phyloP scores from a whole-genome alignment of 2,888 invertebrate genomes.

The Neocrepidodera transversa region DNA sequence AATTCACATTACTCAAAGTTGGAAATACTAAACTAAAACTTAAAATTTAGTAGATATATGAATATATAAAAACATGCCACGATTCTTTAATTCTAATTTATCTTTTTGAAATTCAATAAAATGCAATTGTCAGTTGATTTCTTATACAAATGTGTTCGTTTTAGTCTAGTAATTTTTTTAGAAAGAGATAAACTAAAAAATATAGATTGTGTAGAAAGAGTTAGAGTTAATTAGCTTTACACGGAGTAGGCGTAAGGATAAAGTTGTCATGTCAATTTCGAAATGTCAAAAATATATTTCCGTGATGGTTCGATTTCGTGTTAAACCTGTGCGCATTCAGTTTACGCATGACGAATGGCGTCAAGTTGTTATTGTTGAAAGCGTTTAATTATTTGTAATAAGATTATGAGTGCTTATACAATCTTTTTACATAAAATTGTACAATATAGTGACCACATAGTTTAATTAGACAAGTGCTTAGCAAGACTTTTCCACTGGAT shows the following conservation, averaged over 20 bases:
- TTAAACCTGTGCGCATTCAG: slow-evolving; percentile 60
- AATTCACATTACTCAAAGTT: no score
- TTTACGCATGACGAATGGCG: slow-evolving; percentile 96
- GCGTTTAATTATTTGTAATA: slow-evolving; percentile 78
- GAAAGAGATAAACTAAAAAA: no score
- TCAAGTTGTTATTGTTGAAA: slow-evolving; percentile 98
- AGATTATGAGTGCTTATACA: slow-evolving; percentile 72
- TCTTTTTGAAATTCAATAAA: no score
- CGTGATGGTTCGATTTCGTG: slow-evolving; percentile 46
- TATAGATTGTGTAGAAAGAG: no score
- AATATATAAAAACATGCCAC: no score
- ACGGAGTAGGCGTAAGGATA: not conserved
- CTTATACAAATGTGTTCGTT: no score
- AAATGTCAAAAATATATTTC: slow-evolving; percentile 43
- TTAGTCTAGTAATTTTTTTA: no score
- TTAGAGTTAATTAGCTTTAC: no score
- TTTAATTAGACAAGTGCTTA: slow-evolving; percentile 47
- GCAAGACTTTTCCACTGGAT: slow-evolving; percentile 45
- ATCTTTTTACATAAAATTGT: slow-evolving; percentile 67
- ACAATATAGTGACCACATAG: slow-evolving; percentile 53
- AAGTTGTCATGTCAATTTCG: slow-evolving; percentile 8
- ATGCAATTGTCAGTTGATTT: no score
- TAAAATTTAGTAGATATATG: no score
- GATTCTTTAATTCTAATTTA: no score
- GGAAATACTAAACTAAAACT: no score